Base-by-base conservation (phyloP, 2,797 vertebrate genomes). In the Moxostoma hubbsi region DNA sequence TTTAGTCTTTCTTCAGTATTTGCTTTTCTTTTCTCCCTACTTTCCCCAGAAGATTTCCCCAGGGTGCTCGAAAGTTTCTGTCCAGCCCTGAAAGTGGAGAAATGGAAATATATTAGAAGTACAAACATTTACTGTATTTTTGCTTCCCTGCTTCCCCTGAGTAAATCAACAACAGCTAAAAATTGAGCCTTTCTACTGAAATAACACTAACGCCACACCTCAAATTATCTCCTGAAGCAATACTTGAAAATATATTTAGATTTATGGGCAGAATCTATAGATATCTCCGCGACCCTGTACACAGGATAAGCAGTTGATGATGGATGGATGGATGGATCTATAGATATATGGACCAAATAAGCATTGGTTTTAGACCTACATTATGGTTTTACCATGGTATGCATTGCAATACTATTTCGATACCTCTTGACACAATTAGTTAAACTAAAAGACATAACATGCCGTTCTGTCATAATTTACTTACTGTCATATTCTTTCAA, bases 61-160 rank as follows among this genome's bases (percentile, higher is more conserved):
- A 62, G 59, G 13, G 72, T 73, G 16, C 3, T 9, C 13, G 1
- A 4, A 51, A 7, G 59, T 63, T 73, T 8, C 11, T 49, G 71
- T 61, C 71, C 47, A 62, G 4, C 57, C 72, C 16, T 73, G 18
- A 73, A 73, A 49, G 47, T 53, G 49, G 58, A 15, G 58, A 73
- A 50, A 73, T 73, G 69, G 54, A 71, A 58, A 46, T 71, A 54
- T 55, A 45, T 70, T 55, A 71, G 36, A 13, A 58, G 54, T 58
- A 12, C 13, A 47, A n/a, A 58, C 54, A 72, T 72, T 58, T 47
- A 58, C 55, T 72, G n/a, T 72, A 71, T 58, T 47, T 63, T 73
- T 24, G 11, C 4, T 13, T 50, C 51, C 62, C 63, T 53, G 6
- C 15, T 24, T 43, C 18, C 58, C 47, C 47, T 43, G 47, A 73